Conservation (phyloP, 2,113 vertebrate genomes). For the Ammodramus savannarum region DNA sequence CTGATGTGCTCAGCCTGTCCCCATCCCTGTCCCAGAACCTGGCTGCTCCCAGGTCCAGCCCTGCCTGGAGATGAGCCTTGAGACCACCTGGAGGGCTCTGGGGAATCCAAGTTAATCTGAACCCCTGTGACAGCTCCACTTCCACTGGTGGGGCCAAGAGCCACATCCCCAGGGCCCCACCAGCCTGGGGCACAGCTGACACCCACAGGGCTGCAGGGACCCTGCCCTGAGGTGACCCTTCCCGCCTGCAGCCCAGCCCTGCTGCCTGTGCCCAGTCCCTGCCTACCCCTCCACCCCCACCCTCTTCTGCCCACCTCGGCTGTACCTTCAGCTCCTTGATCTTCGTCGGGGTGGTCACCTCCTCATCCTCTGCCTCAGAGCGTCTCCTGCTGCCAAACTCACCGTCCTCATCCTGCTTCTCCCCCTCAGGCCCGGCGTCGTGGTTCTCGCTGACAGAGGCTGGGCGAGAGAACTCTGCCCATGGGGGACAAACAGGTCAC, state of each 20-base stretch:
- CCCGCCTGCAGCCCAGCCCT: background rate
- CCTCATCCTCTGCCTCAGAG: slow-evolving; percentile 73
- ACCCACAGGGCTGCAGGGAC: background rate
- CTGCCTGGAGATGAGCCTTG: background rate
- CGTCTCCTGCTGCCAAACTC: slow-evolving; percentile 69
- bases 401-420: slow-evolving; percentile 78
- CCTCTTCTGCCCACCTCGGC: background rate
- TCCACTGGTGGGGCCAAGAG: background rate
- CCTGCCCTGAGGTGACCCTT: background rate
- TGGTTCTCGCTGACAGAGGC: slow-evolving; percentile 91
- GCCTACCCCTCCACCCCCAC: background rate
- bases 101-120: background rate
- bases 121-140: background rate
- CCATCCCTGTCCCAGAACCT: background rate
- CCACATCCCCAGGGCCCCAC: background rate
- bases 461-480: slow-evolving; percentile 88
- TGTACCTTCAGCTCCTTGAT: slow-evolving; percentile 94
- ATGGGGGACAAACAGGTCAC: background rate
- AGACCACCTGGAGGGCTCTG: background rate
- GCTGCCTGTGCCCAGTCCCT: background rate
- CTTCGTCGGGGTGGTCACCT: slow-evolving; percentile 84
- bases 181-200: background rate
- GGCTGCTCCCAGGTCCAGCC: background rate
- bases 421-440: slow-evolving; percentile 65
- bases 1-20: background rate